phyloP scores from a whole-genome alignment of 2,113 vertebrate species.

The Grammatotria lemairii region DNA sequence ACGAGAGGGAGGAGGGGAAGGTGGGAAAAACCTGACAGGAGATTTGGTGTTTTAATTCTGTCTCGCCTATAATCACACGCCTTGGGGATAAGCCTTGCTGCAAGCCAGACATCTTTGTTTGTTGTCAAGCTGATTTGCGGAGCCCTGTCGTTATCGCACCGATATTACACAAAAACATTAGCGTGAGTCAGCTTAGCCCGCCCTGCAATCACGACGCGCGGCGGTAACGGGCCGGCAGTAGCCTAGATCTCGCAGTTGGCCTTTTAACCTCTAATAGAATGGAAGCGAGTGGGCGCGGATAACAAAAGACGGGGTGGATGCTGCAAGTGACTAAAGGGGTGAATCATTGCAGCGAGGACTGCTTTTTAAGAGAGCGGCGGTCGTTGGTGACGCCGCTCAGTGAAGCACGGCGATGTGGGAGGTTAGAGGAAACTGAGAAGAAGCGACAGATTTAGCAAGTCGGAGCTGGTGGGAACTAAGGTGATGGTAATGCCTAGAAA shows the following conservation, averaged over 20 bases:
- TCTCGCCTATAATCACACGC: conserved; percentile 21
- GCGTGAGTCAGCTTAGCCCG: not conserved
- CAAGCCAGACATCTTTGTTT: not conserved
- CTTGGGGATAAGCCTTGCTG: not conserved
- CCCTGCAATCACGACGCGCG: not conserved
- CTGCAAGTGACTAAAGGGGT: not conserved
- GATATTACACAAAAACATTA: not conserved
- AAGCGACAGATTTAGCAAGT: not conserved
- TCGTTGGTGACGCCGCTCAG: not conserved
- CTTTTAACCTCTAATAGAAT: not conserved
- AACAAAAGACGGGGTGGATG: not conserved
- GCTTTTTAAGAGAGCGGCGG: not conserved
- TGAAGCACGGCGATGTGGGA: not conserved
- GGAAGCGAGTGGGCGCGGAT: not conserved
- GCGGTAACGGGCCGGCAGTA: not conserved
- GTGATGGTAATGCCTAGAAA: not conserved
- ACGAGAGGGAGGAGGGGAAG: not conserved
- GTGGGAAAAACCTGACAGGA: not conserved
- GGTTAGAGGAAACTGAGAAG: not conserved
- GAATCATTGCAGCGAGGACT: not conserved
- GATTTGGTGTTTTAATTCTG: not conserved
- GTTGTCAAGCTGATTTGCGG: not conserved
- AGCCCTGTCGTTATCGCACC: not conserved
- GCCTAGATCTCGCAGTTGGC: not conserved
- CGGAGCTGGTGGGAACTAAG: not conserved